Base-by-base conservation (phyloP, 2,888 invertebrate genomes). In the Limnephilus lunatus region DNA sequence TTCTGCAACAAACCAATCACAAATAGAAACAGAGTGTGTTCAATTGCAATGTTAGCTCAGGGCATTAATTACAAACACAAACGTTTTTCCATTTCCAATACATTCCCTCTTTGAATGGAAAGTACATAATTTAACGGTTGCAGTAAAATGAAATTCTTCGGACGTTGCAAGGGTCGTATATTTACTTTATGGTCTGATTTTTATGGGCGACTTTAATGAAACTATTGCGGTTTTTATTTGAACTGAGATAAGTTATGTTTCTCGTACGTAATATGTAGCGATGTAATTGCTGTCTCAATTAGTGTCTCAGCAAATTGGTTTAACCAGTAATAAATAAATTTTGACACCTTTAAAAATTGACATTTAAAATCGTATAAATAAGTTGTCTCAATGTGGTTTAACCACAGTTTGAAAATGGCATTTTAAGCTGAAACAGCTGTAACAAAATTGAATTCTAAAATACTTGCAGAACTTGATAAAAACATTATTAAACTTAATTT, bases 41-140 rank as follows among this genome's bases (percentile, higher is more conserved):
- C 25, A 25, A 68, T 68, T 68, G 25, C 68, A 68, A 1, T 68
- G 68, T 68, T 68, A 68, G 25, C 68, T 68, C 25, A 68, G 9
- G 25, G 68, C 68, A 68, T 85, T 85, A 85, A 85, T 85, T 25
- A 25, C 35, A 85, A 85, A 35, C 35, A 19, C n/a, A 39, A 85
- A 85, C n/a, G 85, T 85, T 85, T 85, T 87, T 32, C n/a, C n/a
- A 83, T 83, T 83, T 87, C 68, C 87, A 87, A 30, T 53, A 87
- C 48, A 68, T 87, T 87, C 7, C 53, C 19, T 25, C 31, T 7
- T 87, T 53, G 87, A 68, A 87, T 48, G 68, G 68, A 68, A 48
- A 30, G 53, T 68, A 87, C 44, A 53, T 68, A 68, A 31, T 53
- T 87, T 87, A 31, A 87, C 31, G 32, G 30, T 25, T 32, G 53